A percentile compares a stretch with the other conserved stretches of the same genome.
Evolutionary conservation across 2,113 vertebrate species (phyloP).

Genomic region (Macrotus californicus): DNA sequence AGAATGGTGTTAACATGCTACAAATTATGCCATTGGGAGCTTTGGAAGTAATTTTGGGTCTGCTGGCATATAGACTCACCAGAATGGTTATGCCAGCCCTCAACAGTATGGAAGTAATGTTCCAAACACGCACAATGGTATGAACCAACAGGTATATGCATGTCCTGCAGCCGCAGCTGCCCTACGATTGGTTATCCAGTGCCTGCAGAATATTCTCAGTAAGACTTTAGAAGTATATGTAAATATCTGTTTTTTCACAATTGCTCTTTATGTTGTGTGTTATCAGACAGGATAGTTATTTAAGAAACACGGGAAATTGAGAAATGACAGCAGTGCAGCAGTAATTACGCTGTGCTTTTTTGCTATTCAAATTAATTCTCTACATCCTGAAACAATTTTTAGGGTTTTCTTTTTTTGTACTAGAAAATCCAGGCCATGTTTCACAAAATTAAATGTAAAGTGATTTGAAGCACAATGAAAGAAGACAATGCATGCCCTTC

Average conservation of each 20-base stretch:
- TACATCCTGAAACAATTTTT: slow-evolving; percentile 95
- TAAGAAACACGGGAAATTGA: slow-evolving; percentile 85
- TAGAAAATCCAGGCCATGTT: slow-evolving; percentile 95
- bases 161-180: slow-evolving; percentile 86
- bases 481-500: slow-evolving; percentile 92
- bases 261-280: slow-evolving; percentile 89
- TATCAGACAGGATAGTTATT: slow-evolving; percentile 86
- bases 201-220: slow-evolving; percentile 93
- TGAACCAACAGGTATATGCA: slow-evolving; percentile 92
- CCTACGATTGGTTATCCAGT: slow-evolving; percentile 94
- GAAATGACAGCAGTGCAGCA: slow-evolving; percentile 90
- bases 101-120: slow-evolving; percentile 88
- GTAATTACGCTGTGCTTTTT: slow-evolving; percentile 91
- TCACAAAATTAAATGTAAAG: slow-evolving; percentile 90
- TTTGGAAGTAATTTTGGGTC: slow-evolving; percentile 75
- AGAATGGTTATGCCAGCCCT: slow-evolving; percentile 89
- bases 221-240: slow-evolving; percentile 83
- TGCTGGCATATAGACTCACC: slow-evolving; percentile 90
- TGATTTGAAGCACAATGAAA: slow-evolving; percentile 73
- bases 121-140: slow-evolving; percentile 85
- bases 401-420: slow-evolving; percentile 89
- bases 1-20: slow-evolving; percentile 90
- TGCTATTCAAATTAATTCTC: slow-evolving; percentile 95
- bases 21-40: slow-evolving; percentile 83
- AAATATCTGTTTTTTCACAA: slow-evolving; percentile 86